phyloP scores from a whole-genome alignment of 2,888 invertebrate genomes.

The Ceriagrion tenellum region DNA sequence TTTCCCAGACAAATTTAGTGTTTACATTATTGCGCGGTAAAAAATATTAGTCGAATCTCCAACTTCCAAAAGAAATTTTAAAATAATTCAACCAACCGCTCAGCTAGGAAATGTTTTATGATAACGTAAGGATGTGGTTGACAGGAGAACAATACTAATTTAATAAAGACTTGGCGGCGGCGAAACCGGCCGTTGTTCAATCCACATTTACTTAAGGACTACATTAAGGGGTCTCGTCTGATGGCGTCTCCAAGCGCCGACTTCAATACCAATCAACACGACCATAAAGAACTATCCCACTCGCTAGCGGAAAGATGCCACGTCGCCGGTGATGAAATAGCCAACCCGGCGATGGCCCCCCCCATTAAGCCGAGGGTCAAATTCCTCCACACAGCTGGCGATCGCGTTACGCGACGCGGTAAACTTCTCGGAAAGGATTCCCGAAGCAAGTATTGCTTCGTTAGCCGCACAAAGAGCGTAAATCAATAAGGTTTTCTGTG shows the following conservation, averaged over 20 bases:
- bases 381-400: conserved; percentile 44
- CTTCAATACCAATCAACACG: neutral
- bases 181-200: neutral
- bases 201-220: neutral
- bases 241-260: neutral
- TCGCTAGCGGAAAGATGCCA: neutral
- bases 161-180: neutral
- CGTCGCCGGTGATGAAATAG: conserved; percentile 35
- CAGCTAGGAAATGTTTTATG: too few relatives aligned
- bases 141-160: neutral
- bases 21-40: too few relatives aligned
- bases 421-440: neutral
- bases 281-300: neutral
- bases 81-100: too few relatives aligned
- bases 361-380: conserved; percentile 41
- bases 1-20: too few relatives aligned
- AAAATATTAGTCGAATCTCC: too few relatives aligned
- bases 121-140: too few relatives aligned
- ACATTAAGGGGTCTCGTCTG: neutral
- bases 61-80: too few relatives aligned
- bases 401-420: conserved; percentile 2
- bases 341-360: too few relatives aligned
- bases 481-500: neutral
- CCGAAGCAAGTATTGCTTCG: neutral
- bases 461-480: neutral